These are phyloP conservation scores for Acromyrmex heyeri DNA, from an alignment of 1,140 invertebrate genomes.

Conservation along the genomic window DNA sequence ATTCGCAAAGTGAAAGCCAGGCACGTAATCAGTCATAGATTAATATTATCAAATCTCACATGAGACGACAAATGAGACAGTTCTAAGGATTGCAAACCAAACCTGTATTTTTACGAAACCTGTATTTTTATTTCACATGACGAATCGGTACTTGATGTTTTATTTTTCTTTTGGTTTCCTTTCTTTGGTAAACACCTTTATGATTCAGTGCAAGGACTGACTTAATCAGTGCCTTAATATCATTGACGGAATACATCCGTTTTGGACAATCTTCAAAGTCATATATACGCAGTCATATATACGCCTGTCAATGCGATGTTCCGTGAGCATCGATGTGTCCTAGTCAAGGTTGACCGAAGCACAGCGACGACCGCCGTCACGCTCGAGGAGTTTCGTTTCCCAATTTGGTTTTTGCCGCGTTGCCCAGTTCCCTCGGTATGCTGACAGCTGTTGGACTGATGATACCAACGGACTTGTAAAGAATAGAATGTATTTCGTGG, in stretches of 20 bases:
- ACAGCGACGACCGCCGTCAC: conserved; percentile 61
- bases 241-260: background rate
- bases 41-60: background rate
- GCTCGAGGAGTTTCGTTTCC: conserved; percentile 53
- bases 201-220: conserved; percentile 10
- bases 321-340: conserved; percentile 33
- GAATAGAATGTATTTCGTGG: conserved; percentile 38
- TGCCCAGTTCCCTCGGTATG: conserved; percentile 63
- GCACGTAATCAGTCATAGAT: background rate
- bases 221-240: background rate
- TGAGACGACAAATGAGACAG: background rate
- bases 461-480: conserved; percentile 50
- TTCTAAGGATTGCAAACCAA: conserved; percentile 65
- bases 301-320: background rate
- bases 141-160: conserved; percentile 58
- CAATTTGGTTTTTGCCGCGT: conserved; percentile 72
- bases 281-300: background rate
- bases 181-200: conserved; percentile 64
- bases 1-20: background rate
- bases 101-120: conserved; percentile 71
- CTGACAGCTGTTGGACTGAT: conserved; percentile 70
- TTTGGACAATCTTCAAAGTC: background rate
- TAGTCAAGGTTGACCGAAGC: conserved; percentile 68
- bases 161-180: background rate
- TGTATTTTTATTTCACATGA: conserved; percentile 75